These are phyloP conservation scores for Semotilus atromaculatus DNA, from an alignment of 2,797 vertebrate genomes.

Conservation along the genomic window DNA sequence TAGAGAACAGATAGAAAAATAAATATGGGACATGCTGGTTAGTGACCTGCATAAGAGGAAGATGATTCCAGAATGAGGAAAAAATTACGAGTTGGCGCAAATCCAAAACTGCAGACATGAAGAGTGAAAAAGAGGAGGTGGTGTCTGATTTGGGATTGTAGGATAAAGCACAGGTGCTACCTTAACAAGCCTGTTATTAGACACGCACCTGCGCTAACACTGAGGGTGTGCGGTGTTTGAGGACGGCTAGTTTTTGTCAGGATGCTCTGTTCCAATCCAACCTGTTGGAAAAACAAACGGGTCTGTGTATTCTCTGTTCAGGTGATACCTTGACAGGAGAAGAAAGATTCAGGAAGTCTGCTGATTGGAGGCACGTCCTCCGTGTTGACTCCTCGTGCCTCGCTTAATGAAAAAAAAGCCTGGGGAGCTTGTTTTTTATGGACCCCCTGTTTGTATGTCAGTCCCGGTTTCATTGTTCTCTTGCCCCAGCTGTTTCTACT, in stretches of 20 bases:
- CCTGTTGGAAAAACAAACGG: not conserved
- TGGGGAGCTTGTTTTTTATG: slow-evolving; percentile 55
- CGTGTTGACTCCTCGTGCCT: slow-evolving; percentile 59
- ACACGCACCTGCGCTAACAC: slow-evolving; percentile 65
- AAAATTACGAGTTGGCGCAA: slow-evolving; percentile 24
- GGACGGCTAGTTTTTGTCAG: not conserved
- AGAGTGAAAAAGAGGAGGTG: slow-evolving; percentile 48
- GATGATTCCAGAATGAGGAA: slow-evolving; percentile 55
- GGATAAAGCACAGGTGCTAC: slow-evolving; percentile 67
- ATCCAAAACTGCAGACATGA: slow-evolving; percentile 60
- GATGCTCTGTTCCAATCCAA: slow-evolving; percentile 12
- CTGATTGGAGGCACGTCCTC: slow-evolving; percentile 45
- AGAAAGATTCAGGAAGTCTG: slow-evolving; percentile 40
- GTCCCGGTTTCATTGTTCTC: slow-evolving; percentile 67
- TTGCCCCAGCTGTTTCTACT: slow-evolving; percentile 79
- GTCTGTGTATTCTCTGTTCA: slow-evolving; percentile 28
- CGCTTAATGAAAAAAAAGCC: slow-evolving; percentile 61
- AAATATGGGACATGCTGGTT: not conserved
- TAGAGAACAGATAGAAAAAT: not conserved
- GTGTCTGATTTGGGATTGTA: slow-evolving; percentile 18
- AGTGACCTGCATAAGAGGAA: not conserved
- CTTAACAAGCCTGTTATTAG: slow-evolving; percentile 67
- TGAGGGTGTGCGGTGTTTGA: not conserved
- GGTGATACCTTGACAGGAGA: slow-evolving; percentile 25
- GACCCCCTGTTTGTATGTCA: slow-evolving; percentile 53